These are phyloP conservation scores for Catocala fraxini DNA, from an alignment of 2,888 invertebrate species.

Conservation along the genomic window DNA sequence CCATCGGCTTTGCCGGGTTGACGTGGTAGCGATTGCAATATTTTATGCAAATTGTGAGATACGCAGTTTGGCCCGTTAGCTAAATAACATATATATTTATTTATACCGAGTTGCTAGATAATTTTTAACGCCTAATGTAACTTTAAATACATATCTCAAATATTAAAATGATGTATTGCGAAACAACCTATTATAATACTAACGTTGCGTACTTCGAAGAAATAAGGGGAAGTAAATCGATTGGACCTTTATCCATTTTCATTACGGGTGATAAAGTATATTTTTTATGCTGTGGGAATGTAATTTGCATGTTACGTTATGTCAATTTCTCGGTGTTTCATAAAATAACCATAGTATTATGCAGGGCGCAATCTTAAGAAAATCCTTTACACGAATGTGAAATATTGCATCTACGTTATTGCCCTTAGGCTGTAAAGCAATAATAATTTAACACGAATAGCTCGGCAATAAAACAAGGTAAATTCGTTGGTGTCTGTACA, in stretches of 20 bases:
- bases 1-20: constrained; percentile 67
- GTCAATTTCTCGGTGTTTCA: constrained; percentile 13
- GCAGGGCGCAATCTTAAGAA: constrained; percentile 17
- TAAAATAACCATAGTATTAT: constrained; percentile 13
- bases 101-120: constrained; percentile 15
- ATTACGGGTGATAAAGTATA: constrained; percentile 33
- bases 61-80: constrained; percentile 21
- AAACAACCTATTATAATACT: constrained; percentile 15
- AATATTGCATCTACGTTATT: constrained; percentile 18
- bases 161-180: constrained; percentile 19
- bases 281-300: constrained; percentile 31
- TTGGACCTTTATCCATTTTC: constrained; percentile 24
- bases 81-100: constrained; percentile 37
- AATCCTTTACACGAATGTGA: constrained; percentile 34
- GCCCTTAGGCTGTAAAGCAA: constrained; percentile 23
- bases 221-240: constrained; percentile 13
- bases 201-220: constrained; percentile 17
- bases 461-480: constrained; percentile 24
- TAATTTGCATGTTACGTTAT: constrained; percentile 28
- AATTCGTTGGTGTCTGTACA: constrained; percentile 29
- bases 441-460: constrained; percentile 27
- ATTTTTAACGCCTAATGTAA: constrained; percentile 27
- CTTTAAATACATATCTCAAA: constrained; percentile 32
- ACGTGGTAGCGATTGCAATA: constrained; percentile 67
- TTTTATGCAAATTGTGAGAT: constrained; percentile 65